These are phyloP conservation scores for Asteroscopus sphinx DNA, from an alignment of 2,888 invertebrate species.

Conservation along the genomic window DNA sequence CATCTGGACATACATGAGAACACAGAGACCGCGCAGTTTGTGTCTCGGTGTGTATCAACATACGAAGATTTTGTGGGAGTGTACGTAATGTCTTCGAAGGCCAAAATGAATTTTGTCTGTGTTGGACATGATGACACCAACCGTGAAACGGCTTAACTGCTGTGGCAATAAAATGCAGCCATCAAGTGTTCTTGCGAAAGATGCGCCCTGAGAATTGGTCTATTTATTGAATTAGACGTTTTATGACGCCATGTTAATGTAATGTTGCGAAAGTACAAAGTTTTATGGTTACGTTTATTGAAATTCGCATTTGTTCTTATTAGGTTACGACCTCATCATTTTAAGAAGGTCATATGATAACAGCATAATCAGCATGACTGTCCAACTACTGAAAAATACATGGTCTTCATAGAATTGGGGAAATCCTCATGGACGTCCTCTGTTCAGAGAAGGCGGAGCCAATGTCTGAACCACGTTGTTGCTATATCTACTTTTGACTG, in stretches of 20 bases:
- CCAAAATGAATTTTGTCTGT: constrained; percentile 38
- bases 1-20: not conserved
- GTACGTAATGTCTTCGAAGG: constrained; percentile 34
- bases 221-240: constrained; percentile 65
- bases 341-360: not conserved
- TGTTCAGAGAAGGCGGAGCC: too few relatives aligned
- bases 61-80: constrained; percentile 15
- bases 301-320: constrained; percentile 6
- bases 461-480: too few relatives aligned
- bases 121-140: constrained; percentile 55
- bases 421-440: too few relatives aligned
- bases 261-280: constrained; percentile 40
- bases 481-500: too few relatives aligned
- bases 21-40: not conserved
- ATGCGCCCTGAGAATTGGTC: constrained; percentile 65
- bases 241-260: constrained; percentile 51
- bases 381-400: too few relatives aligned
- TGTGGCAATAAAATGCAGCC: constrained; percentile 69
- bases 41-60: constrained; percentile 11
- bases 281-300: constrained; percentile 34
- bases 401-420: too few relatives aligned
- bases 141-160: constrained; percentile 68
- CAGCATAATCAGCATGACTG: too few relatives aligned
- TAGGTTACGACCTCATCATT: not conserved
- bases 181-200: constrained; percentile 61